These are phyloP conservation scores for Lytechinus variegatus DNA, from an alignment of 35 echinoderm and acorn worm genomes.

Conservation along the genomic window DNA sequence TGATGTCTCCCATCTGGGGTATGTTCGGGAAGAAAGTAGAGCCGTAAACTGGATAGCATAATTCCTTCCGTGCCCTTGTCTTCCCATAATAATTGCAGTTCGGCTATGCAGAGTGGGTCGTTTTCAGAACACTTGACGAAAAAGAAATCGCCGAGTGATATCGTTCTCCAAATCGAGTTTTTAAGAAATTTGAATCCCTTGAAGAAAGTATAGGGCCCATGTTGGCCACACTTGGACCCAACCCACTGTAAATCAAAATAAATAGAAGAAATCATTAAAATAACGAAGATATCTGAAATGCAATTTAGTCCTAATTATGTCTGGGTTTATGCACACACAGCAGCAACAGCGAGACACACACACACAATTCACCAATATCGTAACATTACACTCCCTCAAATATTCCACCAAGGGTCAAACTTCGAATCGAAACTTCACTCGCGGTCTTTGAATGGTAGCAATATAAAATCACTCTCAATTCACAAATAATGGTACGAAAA, in stretches of 20 bases:
- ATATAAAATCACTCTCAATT: constrained; percentile 72
- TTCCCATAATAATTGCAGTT: constrained; percentile 98
- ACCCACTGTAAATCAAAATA: constrained; percentile 88
- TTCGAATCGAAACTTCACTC: constrained; percentile 85
- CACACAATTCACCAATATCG: neutral
- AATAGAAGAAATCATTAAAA: constrained; percentile 58
- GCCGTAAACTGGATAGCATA: constrained; percentile 84
- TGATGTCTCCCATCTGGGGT: constrained; percentile 90
- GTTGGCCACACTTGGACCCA: constrained; percentile 84
- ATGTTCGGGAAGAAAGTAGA: constrained; percentile 96
- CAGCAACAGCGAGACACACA: constrained; percentile 47
- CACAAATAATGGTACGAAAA: constrained; percentile 54
- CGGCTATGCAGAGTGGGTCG: constrained; percentile 97
- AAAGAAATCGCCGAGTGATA: constrained; percentile 95
- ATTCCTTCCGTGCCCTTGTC: constrained; percentile 76
- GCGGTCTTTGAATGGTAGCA: constrained; percentile 45
- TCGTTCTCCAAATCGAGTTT: constrained; percentile 84
- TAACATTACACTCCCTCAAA: constrained; percentile 57
- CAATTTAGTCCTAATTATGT: constrained; percentile 20
- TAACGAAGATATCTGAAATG: constrained; percentile 37
- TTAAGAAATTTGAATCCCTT: constrained; percentile 92
- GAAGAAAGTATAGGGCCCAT: constrained; percentile 94
- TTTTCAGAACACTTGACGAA: constrained; percentile 91
- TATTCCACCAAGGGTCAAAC: constrained; percentile 81
- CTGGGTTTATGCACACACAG: constrained; percentile 47